These are phyloP conservation scores for Psix sp. DNA, from an alignment of 1,140 invertebrate genomes.

Conservation along the genomic window DNA sequence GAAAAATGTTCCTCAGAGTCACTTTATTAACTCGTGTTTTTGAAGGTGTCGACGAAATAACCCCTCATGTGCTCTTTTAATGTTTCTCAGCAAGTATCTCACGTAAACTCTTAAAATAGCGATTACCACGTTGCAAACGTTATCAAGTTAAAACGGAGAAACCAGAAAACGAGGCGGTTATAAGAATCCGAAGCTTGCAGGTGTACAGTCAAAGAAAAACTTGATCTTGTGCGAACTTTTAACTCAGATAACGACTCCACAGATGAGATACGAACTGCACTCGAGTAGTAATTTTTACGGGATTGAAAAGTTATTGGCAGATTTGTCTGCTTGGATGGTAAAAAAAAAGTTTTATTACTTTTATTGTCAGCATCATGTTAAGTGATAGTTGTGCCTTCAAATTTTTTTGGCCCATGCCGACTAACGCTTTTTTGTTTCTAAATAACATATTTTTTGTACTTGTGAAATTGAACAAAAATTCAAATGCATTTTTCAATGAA, in stretches of 20 bases:
- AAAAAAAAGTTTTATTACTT: conserved; percentile 12
- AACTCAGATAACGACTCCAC: conserved; percentile 3
- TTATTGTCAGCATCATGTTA: not conserved
- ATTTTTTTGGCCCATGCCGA: too few species aligned
- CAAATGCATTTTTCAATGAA: not conserved
- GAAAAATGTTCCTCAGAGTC: conserved; percentile 8
- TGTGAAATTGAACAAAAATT: not conserved
- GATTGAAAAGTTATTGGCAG: conserved; percentile 33
- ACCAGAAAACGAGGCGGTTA: conserved; percentile 28
- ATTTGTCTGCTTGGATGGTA: not conserved
- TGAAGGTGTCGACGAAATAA: conserved; percentile 21
- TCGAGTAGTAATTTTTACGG: conserved; percentile 21
- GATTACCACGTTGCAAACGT: conserved; percentile 26
- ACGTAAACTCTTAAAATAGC: conserved; percentile 36
- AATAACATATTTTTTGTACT: too few species aligned
- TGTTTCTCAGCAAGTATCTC: conserved; percentile 14
- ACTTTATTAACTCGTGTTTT: conserved; percentile 18
- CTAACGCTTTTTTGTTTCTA: too few species aligned
- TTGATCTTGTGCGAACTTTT: conserved; percentile 15
- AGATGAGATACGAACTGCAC: conserved; percentile 2
- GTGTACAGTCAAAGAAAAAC: conserved; percentile 21
- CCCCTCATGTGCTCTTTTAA: conserved; percentile 8
- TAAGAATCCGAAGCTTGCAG: conserved; percentile 22
- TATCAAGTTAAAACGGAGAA: conserved; percentile 35
- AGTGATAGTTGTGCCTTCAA: conserved; percentile 2